These are phyloP conservation scores for Tenebrio molitor DNA, from an alignment of 1,140 invertebrate species.

Conservation along the genomic window DNA sequence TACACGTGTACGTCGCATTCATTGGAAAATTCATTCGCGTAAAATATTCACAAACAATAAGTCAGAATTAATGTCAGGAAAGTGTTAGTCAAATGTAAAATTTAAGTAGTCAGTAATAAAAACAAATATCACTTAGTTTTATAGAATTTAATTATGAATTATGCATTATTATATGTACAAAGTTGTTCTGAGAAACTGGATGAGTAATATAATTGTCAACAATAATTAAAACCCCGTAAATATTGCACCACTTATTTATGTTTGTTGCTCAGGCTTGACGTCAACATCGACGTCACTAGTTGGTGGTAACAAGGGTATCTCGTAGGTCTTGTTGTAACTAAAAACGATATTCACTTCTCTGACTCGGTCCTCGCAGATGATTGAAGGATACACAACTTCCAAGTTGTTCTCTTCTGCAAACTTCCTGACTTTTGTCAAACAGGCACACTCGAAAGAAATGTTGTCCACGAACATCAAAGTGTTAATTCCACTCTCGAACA, in stretches of 20 bases:
- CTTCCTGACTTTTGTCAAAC: conserved; percentile 47
- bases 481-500: conserved; percentile 33
- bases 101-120: too few relatives aligned
- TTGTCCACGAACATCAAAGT: conserved; percentile 50
- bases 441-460: conserved; percentile 47
- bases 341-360: conserved; percentile 53
- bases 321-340: conserved; percentile 51
- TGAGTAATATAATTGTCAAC: background rate
- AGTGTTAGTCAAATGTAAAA: too few relatives aligned
- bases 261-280: conserved; percentile 34
- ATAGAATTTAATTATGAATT: too few relatives aligned
- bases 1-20: too few relatives aligned
- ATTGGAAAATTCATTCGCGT: too few relatives aligned
- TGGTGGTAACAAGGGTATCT: conserved; percentile 49
- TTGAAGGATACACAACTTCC: conserved; percentile 50
- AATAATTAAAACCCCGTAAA: background rate
- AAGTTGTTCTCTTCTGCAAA: conserved; percentile 45
- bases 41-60: too few relatives aligned
- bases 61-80: too few relatives aligned
- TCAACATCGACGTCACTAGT: conserved; percentile 41
- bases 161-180: too few relatives aligned
- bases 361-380: conserved; percentile 52
- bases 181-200: too few relatives aligned
- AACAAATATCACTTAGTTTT: too few relatives aligned
- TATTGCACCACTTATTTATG: conserved; percentile 15